Percentiles rank a stretch among this genome's conserved stretches.
Evolutionary conservation across 2,888 invertebrate species (phyloP).

Genomic region (Latrodectus elegans): DNA sequence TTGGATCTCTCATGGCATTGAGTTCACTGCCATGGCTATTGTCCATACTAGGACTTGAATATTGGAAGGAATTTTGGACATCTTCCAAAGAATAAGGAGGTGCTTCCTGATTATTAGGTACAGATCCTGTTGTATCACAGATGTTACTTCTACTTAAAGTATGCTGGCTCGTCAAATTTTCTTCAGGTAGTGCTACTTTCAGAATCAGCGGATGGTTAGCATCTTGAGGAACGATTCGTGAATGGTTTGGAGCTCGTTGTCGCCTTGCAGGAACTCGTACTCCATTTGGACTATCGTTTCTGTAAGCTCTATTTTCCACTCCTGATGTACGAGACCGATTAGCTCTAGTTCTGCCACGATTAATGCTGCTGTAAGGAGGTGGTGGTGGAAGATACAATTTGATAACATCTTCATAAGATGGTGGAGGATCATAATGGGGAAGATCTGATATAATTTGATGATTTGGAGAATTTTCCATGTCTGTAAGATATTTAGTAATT

Average conservation of each 20-base stretch:
- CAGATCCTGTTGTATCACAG: constrained; percentile 17
- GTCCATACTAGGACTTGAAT: not conserved
- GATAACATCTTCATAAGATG: constrained; percentile 83
- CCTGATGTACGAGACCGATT: constrained; percentile 36
- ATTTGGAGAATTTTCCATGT: constrained; percentile 73
- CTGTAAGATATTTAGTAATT: constrained; percentile 20
- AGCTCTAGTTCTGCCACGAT: constrained; percentile 21
- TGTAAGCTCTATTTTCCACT: constrained; percentile 54
- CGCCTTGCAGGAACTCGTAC: constrained; percentile 33
- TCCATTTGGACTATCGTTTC: constrained; percentile 46
- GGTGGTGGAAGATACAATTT: constrained; percentile 70
- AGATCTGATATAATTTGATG: constrained; percentile 79
- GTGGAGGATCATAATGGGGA: constrained; percentile 83
- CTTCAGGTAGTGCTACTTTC: constrained; percentile 49
- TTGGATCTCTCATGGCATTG: not conserved
- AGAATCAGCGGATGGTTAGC: constrained; percentile 32
- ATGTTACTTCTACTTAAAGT: not conserved
- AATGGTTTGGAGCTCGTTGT: constrained; percentile 5
- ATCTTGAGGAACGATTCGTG: constrained; percentile 24
- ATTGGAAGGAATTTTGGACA: not conserved
- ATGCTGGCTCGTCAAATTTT: not conserved
- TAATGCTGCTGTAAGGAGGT: constrained; percentile 65
- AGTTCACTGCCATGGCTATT: not conserved
- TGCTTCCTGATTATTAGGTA: not conserved
- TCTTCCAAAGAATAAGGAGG: not conserved